phyloP scores from a whole-genome alignment of 2,797 vertebrate genomes.

The Dicrostonyx torquatus region DNA sequence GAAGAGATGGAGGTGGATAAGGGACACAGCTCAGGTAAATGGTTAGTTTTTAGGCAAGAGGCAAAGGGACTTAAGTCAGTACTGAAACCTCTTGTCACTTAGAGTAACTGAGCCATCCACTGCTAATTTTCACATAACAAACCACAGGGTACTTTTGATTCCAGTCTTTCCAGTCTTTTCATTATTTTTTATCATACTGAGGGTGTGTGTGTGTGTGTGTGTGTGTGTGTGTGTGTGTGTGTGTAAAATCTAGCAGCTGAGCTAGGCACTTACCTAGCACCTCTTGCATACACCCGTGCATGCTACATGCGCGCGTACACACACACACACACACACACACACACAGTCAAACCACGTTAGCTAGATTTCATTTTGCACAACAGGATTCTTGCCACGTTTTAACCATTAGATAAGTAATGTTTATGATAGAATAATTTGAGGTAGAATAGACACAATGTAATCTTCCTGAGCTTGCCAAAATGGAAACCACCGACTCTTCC shows the following conservation, averaged over 20 bases:
- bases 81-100: background rate
- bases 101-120: background rate
- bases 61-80: no score
- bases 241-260: background rate
- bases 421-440: background rate
- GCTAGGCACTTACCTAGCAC: background rate
- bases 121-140: background rate
- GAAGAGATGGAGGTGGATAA: background rate
- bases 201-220: background rate
- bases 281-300: background rate
- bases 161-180: background rate
- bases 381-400: background rate
- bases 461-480: conserved; percentile 34
- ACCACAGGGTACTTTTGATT: background rate
- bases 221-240: no score
- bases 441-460: background rate
- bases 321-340: background rate
- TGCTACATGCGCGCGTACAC: no score
- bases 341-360: background rate
- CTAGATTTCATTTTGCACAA: background rate
- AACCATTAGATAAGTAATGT: background rate
- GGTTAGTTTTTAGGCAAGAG: background rate
- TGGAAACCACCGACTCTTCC: background rate
- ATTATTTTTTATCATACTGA: background rate
- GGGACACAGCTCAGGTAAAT: background rate